A percentile compares a stretch with the other conserved stretches of the same genome.
These are phyloP conservation scores for Riparia riparia DNA, from an alignment of 2,113 vertebrate genomes.

Conservation along the genomic window DNA sequence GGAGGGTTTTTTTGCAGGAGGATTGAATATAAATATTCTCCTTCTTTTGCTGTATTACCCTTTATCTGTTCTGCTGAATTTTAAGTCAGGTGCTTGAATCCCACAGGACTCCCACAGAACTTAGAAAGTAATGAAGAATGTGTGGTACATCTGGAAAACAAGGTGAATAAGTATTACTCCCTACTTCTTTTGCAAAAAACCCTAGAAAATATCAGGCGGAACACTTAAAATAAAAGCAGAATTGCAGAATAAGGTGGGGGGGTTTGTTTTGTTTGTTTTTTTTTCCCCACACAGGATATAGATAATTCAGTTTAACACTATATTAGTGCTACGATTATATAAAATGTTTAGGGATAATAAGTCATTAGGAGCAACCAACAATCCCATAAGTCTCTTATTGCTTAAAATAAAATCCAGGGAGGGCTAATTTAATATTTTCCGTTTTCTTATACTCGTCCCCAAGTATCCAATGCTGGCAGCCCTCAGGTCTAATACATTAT, in stretches of 20 bases:
- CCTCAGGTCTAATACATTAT: background rate
- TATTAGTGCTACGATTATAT: background rate
- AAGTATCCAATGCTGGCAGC: background rate
- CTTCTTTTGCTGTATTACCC: background rate
- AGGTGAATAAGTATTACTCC: background rate
- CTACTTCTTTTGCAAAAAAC: background rate
- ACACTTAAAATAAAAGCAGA: background rate
- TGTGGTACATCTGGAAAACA: background rate
- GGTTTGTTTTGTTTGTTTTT: background rate
- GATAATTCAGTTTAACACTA: background rate
- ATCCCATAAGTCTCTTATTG: background rate
- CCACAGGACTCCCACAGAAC: background rate
- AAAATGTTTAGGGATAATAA: background rate
- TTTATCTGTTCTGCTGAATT: background rate
- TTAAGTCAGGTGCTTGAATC: background rate
- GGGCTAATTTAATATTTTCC: background rate
- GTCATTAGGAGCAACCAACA: background rate
- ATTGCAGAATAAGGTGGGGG: background rate
- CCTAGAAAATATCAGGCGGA: background rate
- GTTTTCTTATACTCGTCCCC: background rate
- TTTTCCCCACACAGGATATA: accelerated
- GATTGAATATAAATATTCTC: background rate
- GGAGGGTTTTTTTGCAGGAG: background rate
- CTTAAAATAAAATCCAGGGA: background rate
- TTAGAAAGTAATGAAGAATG: background rate